A percentile compares a stretch with the other conserved stretches of the same genome.
phyloP scores from a whole-genome alignment of 2,113 vertebrate species.

The Entomyzon cyanotis region DNA sequence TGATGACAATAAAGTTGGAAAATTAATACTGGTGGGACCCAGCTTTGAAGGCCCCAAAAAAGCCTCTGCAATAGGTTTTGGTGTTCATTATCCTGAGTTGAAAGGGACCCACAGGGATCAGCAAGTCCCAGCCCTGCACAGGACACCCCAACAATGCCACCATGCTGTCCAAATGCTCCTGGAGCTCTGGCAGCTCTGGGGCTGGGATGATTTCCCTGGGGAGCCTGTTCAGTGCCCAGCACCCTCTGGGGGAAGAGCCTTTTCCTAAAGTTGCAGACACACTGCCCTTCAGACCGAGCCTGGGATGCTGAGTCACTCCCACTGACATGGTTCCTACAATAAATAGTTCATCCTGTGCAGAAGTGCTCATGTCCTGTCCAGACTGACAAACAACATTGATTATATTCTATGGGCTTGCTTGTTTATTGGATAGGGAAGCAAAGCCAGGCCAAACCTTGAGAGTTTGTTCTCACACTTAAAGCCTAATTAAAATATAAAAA shows the following conservation, averaged over 20 bases:
- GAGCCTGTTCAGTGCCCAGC: not conserved
- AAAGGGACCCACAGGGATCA: not conserved
- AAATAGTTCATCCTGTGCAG: not conserved
- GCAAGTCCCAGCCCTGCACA: not conserved
- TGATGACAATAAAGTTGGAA: not conserved
- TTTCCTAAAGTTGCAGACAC: not conserved
- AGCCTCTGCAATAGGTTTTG: not conserved
- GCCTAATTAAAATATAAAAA: not conserved
- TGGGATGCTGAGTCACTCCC: not conserved
- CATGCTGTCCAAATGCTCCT: not conserved
- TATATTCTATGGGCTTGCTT: not conserved
- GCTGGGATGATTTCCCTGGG: not conserved
- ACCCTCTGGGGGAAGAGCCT: not conserved
- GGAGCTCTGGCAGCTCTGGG: not conserved
- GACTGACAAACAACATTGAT: not conserved
- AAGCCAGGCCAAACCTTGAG: not conserved
- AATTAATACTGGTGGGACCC: not conserved
- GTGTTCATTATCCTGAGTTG: not conserved
- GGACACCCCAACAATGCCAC: not conserved
- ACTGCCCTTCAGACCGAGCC: not conserved
- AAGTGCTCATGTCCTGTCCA: not conserved
- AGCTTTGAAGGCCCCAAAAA: not conserved
- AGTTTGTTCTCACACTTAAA: not conserved
- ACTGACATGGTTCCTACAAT: not conserved
- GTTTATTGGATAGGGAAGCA: not conserved